phyloP scores from a whole-genome alignment of 2,113 vertebrate genomes.

The Corvus moneduloides region DNA sequence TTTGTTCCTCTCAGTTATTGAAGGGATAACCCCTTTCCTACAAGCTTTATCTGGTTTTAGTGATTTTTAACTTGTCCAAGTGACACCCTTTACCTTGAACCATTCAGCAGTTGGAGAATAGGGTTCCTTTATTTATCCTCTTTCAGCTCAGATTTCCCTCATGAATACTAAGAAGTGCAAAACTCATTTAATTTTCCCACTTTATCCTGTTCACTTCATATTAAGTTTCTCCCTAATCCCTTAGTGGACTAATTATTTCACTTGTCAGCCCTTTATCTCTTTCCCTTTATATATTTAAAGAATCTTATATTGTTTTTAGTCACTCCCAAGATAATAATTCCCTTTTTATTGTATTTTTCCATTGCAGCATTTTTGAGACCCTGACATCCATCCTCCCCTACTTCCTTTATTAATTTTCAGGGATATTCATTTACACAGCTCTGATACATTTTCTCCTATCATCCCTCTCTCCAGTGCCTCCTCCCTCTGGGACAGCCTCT shows the following conservation, averaged over 20 bases:
- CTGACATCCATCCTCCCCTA: background rate
- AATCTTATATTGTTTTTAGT: slow-evolving; percentile 55
- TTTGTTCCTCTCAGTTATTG: background rate
- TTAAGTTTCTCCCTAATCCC: slow-evolving; percentile 36
- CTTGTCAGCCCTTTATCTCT: slow-evolving; percentile 40
- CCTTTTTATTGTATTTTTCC: slow-evolving; percentile 29
- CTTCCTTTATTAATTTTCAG: slow-evolving; percentile 38
- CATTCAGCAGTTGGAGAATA: background rate
- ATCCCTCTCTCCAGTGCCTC: background rate
- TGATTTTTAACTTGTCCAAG: background rate
- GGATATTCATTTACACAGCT: slow-evolving; percentile 6
- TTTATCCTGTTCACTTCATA: slow-evolving; percentile 22
- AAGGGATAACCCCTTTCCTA: background rate
- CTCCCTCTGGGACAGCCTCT: background rate
- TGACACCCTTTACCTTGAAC: background rate
- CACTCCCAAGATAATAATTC: slow-evolving; percentile 37
- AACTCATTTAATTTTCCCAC: slow-evolving; percentile 51
- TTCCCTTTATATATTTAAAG: slow-evolving; percentile 42
- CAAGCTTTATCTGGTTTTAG: background rate
- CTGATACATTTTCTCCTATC: background rate
- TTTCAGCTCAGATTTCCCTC: slow-evolving; percentile 23
- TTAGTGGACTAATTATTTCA: slow-evolving; percentile 60
- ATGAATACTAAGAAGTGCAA: background rate
- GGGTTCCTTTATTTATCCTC: slow-evolving; percentile 3
- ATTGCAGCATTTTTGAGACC: background rate